Percentiles rank a stretch among this genome's conserved stretches.
Evolutionary conservation across 2,888 invertebrate genomes (phyloP).

Genomic region (Steinernema hermaphroditum): DNA sequence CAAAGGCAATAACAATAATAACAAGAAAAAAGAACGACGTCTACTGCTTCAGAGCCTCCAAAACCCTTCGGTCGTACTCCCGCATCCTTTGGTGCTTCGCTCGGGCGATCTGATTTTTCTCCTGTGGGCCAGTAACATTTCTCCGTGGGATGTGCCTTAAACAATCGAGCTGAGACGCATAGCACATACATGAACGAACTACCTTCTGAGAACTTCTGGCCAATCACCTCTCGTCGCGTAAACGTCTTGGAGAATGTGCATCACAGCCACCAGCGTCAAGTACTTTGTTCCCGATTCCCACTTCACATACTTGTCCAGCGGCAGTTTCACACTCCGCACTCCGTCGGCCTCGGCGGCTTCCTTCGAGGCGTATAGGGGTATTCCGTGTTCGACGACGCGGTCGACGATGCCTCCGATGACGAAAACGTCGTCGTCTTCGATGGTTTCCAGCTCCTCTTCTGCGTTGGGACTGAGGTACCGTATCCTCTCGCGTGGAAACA

Average conservation of each 20-base stretch:
- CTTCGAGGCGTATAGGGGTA: constrained; percentile 52
- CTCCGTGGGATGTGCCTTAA: constrained; percentile 54
- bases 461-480: constrained; percentile 62
- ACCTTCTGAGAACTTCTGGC: constrained; percentile 45
- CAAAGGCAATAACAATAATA: not conserved
- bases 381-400: constrained; percentile 53
- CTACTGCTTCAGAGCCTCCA: constrained; percentile 28
- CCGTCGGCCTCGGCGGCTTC: constrained; percentile 51
- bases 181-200: not conserved
- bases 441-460: constrained; percentile 46
- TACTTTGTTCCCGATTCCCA: constrained; percentile 53
- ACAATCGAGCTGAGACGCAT: constrained; percentile 4
- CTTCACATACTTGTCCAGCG: constrained; percentile 44
- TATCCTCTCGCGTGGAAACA: constrained; percentile 41
- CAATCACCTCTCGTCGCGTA: constrained; percentile 51
- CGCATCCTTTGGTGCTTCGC: constrained; percentile 40
- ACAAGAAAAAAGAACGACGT: not conserved
- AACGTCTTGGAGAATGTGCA: constrained; percentile 56
- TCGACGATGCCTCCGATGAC: constrained; percentile 65
- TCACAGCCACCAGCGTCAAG: constrained; percentile 58
- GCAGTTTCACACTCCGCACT: constrained; percentile 46
- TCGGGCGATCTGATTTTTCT: constrained; percentile 47
- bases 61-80: constrained; percentile 47
- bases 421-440: constrained; percentile 43
- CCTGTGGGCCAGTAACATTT: constrained; percentile 44